Evolutionary conservation across 2,888 invertebrate genomes (phyloP), one percentile per base, ranked within the genome.

Genomic region (Andrena chrysosceles): DNA sequence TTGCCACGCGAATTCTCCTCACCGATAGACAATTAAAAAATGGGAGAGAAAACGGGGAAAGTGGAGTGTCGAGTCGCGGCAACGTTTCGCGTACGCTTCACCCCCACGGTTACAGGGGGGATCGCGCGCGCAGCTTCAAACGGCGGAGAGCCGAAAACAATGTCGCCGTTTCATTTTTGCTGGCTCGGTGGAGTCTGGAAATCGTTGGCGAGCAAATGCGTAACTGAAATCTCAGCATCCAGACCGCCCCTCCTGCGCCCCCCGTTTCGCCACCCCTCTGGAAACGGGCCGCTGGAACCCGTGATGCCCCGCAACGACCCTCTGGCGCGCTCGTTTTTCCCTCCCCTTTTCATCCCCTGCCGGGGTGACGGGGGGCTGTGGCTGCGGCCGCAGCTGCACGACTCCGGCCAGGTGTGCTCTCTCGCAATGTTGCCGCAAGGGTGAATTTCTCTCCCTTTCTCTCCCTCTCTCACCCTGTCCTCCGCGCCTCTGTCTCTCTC

Each of bases 141-240:
- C 59, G 13, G 3, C 20, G 52, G 7, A 56, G 23, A 56, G 54
- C 13, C 8, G 49, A 71, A 76, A 76, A 72, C 60, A 83, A 83
- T 71, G 67, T 71, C 64, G 77, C 59, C 72, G 56, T 71, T 79
- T 69, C 42, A 63, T 69, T 78, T 82, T 83, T 63, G 69, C 71
- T 63, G 72, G 83, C 59, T 76, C 52, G 82, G 26, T 69, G 75
- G 74, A 78, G 78, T 62, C 72, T 87, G 82, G 78, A 84, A 85
- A 87, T 79, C 85, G 85, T 87, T 84, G 87, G 59, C 77, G 77
- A 77, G 79, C 81, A 76, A 87, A 84, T 84, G 89, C 89, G 91
- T 93, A 93, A 93, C 93, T 93, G 93, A 93, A 93, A 93, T 93
- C 93, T 92, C 93, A 91, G 92, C 93, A 92, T 92, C 93, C 93